Evolutionary conservation across 2,797 vertebrate genomes (phyloP).

Genomic region (Leucoraja ocellata): DNA sequence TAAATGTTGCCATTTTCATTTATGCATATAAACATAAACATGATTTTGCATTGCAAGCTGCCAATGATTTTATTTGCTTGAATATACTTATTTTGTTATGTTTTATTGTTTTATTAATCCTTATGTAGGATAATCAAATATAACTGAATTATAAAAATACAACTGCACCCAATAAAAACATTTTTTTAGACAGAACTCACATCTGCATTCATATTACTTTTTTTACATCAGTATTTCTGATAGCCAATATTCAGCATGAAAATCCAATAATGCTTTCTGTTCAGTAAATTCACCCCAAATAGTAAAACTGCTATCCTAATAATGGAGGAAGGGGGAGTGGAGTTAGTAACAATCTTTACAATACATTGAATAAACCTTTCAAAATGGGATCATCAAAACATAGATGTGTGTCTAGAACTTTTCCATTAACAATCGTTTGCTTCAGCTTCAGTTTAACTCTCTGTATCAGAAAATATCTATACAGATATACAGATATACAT

Average conservation of each 20-base stretch:
- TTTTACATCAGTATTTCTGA: neutral
- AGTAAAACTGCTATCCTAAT: constrained; percentile 5
- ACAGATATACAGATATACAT: neutral
- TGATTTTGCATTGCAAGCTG: neutral
- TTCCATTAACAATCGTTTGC: neutral
- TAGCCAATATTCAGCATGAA: neutral
- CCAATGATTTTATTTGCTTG: neutral
- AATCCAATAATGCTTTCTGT: constrained; percentile 3
- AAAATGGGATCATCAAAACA: neutral
- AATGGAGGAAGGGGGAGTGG: neutral
- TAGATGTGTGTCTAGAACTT: neutral
- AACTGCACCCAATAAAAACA: neutral
- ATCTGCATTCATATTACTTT: neutral
- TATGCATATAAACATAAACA: no score
- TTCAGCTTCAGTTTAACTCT: neutral
- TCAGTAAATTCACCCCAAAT: constrained; percentile 1
- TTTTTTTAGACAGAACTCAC: neutral
- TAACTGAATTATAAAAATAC: neutral
- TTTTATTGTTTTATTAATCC: neutral
- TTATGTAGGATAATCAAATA: neutral
- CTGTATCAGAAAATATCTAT: constrained; percentile 2
- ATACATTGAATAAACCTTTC: neutral
- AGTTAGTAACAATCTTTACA: neutral
- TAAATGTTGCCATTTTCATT: neutral
- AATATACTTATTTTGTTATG: neutral